phyloP scores from a whole-genome alignment of 2,888 invertebrate species.

The Lissonota sp. region DNA sequence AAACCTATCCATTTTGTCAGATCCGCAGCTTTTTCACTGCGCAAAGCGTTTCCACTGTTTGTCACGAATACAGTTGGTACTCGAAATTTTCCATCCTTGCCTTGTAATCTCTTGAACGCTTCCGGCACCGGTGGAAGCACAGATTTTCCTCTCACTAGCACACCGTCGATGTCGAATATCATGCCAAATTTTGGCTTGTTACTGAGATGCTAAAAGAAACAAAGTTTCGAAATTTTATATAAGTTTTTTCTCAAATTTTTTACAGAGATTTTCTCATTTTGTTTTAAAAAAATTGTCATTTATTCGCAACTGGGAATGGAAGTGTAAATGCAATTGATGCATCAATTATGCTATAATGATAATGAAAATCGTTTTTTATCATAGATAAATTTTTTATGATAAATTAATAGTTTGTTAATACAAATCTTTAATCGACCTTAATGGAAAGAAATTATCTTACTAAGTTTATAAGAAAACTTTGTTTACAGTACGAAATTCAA shows the following conservation, averaged over 20 bases:
- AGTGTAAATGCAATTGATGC: too few relatives aligned
- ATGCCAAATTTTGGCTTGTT: conserved; percentile 86
- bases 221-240: neutral
- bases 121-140: conserved; percentile 86
- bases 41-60: conserved; percentile 87
- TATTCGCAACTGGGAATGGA: too few relatives aligned
- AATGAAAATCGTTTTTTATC: too few relatives aligned
- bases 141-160: conserved; percentile 86
- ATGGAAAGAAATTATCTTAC: too few relatives aligned
- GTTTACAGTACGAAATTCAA: too few relatives aligned
- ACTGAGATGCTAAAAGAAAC: conserved; percentile 75
- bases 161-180: conserved; percentile 89
- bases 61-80: conserved; percentile 88
- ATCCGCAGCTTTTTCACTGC: conserved; percentile 86
- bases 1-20: conserved; percentile 86
- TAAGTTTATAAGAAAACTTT: too few relatives aligned
- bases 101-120: conserved; percentile 85
- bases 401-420: too few relatives aligned
- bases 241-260: neutral
- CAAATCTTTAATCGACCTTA: too few relatives aligned
- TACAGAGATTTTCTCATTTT: neutral
- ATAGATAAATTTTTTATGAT: too few relatives aligned
- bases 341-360: too few relatives aligned
- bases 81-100: conserved; percentile 85
- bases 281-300: too few relatives aligned